Evolutionary conservation across 2,888 invertebrate genomes (phyloP), one percentile per base, ranked within the genome.

Genomic region (Cosmia trapezina): DNA sequence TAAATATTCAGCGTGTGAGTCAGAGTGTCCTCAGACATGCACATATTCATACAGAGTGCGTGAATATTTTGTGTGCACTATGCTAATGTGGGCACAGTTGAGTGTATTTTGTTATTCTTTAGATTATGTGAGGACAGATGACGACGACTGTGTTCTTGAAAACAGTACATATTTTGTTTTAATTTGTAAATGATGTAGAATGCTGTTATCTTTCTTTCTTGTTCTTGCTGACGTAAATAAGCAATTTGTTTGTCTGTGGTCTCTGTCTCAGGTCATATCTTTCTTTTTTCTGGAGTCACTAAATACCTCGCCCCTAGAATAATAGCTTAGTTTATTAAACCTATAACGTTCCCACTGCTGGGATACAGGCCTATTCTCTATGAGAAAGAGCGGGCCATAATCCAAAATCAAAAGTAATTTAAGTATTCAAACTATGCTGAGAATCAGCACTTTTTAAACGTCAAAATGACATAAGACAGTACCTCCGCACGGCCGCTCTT

Each of bases 51-150:
- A 70, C 4, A 7, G 33, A 51, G 53, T 41, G 7, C 59, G 22
- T 76, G 72, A 63, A 72, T 79, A 78, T 78, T 78, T 78, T 78
- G 79, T 74, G 78, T 75, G 49, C 60, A 43, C 41, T 78, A 56
- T 61, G 78, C 41, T 61, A 70, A 78, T 70, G 60, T 45, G 28
- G 19, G 4, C 17, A 33, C 54, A 56, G 41, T 69, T 77, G 41
- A n/a, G n/a, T 45, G 57, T 11, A 47, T 11, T 60, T 49, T 60
- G 41, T 78, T 78, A 17, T 54, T 61, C 33, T 61, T 70, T 12
- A 61, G 49, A 78, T 70, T 56, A 61, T n/a, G 11, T 33, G 60
- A 33, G 49, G 43, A 22, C 53, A 49, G 33, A 37, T 78, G 54
- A 49, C 37, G 49, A 22, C 17, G 33, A 33, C 3, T 43, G 28